Evolutionary conservation across 2,113 vertebrate species (phyloP).

Genomic region (Notothenia coriiceps): DNA sequence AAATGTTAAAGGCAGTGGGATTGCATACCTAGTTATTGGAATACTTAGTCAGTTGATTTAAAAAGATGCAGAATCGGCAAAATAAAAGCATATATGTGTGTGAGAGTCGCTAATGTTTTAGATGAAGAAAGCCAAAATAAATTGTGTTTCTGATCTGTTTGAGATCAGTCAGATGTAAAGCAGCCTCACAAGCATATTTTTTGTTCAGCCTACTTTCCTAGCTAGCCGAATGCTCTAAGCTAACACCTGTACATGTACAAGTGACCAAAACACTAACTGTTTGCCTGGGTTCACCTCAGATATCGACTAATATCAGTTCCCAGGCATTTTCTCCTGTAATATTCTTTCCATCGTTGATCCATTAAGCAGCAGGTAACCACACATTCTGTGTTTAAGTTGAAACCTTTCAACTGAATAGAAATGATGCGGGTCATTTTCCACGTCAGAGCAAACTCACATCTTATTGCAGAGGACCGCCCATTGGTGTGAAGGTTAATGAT

Average conservation of each 20-base stretch:
- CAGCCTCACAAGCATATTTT: not conserved
- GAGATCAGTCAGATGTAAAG: not conserved
- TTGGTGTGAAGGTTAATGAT: no score
- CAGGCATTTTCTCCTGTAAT: not conserved
- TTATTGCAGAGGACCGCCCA: no score
- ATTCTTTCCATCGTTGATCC: no score
- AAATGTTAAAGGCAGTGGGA: not conserved
- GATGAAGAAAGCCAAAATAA: not conserved
- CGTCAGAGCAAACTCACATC: no score
- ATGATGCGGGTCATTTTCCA: not conserved
- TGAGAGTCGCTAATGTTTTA: no score
- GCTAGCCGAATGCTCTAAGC: not conserved
- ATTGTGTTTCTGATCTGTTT: not conserved
- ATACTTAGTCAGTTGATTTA: not conserved
- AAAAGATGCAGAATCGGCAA: not conserved
- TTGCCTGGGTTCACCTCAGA: not conserved
- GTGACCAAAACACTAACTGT: not conserved
- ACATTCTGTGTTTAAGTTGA: not conserved
- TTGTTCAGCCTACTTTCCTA: not conserved
- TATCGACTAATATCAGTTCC: not conserved
- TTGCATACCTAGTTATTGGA: not conserved
- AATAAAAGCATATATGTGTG: not conserved
- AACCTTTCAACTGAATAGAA: slow-evolving; percentile 2
- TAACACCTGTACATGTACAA: not conserved
- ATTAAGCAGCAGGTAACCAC: not conserved